Base-by-base conservation (phyloP, 2,113 vertebrate genomes). In the Meles meles region DNA sequence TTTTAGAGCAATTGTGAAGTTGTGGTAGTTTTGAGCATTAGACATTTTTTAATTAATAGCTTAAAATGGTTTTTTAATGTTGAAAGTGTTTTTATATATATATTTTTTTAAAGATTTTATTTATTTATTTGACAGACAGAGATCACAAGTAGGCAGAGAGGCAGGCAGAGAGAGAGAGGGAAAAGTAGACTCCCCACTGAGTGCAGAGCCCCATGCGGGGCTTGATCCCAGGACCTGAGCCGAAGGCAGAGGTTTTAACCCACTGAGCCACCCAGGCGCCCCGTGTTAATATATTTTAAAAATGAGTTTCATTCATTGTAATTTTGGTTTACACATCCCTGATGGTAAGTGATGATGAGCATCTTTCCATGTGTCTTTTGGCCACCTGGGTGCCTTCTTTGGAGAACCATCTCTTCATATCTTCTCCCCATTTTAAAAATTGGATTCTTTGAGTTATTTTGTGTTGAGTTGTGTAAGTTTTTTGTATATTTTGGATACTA, bases 1-100 rank as follows among this genome's bases (percentile, higher is more conserved):
- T 31, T 93, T 82, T 79, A 93, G 88, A 95, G 49, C 29, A 89
- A 84, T 10, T 63, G 25, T 94, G 47, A 95, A 76, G 87, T 76
- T 86, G 13, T 39, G 76, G 21, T 49, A 65, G 31, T 31, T 74
- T 93, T 34, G 20, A 37, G 8, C n/a, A 67, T 85, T 44, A 87
- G 55, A 9, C 10, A 87, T 57, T 80, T 86, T 90, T 93, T 27
- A 80, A 79, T 72, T 52, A 96, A 84, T 39, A 90, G 20, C 89
- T 89, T 89, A 69, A 93, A 25, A 65, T 77, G 15, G 3, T 31
- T 96, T 90, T 71, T 93, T 49, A 71, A 94, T 37, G 44, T 77
- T 93, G 72, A 90, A 88, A 90, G 39, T 76, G 52, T 52, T 84
- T 42, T 52, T 84, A 59, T n/a, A n/a, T n/a, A 76, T 37, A 84